phyloP scores from a whole-genome alignment of 2,113 vertebrate genomes.

The Boleophthalmus pectinirostris region DNA sequence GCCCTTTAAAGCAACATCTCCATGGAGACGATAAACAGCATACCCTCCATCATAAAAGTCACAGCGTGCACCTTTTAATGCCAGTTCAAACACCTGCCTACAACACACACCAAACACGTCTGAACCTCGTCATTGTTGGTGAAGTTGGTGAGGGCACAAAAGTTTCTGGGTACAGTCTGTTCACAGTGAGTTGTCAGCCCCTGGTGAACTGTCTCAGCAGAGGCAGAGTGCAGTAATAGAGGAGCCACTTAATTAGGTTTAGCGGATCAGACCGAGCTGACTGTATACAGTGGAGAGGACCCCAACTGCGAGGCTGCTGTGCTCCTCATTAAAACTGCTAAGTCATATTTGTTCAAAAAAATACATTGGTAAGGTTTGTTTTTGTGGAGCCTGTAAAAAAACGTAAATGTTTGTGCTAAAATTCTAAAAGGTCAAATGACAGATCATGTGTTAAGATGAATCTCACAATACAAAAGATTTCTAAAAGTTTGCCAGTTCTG shows the following conservation, averaged over 20 bases:
- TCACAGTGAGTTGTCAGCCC: background rate
- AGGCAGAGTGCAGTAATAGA: constrained; percentile 20
- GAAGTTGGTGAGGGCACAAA: background rate
- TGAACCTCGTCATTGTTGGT: background rate
- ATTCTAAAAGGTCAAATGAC: background rate
- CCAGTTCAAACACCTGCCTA: no score
- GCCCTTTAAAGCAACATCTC: no score
- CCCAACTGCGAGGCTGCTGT: constrained; percentile 39
- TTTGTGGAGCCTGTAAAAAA: background rate
- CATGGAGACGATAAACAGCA: no score
- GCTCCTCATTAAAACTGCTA: constrained; percentile 52
- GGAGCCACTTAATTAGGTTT: constrained; percentile 47
- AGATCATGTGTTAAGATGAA: no score
- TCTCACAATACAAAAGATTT: no score
- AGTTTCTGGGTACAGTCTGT: background rate
- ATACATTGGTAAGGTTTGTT: background rate
- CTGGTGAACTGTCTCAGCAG: background rate
- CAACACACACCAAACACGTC: no score
- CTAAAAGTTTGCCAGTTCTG: no score
- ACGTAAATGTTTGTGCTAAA: background rate
- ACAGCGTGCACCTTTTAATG: no score
- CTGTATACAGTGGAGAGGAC: constrained; percentile 19
- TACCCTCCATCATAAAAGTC: no score
- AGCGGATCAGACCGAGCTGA: constrained; percentile 29
- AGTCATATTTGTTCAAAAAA: constrained; percentile 34